These are phyloP conservation scores for Noctua comes DNA, from an alignment of 2,888 invertebrate genomes.

Conservation along the genomic window DNA sequence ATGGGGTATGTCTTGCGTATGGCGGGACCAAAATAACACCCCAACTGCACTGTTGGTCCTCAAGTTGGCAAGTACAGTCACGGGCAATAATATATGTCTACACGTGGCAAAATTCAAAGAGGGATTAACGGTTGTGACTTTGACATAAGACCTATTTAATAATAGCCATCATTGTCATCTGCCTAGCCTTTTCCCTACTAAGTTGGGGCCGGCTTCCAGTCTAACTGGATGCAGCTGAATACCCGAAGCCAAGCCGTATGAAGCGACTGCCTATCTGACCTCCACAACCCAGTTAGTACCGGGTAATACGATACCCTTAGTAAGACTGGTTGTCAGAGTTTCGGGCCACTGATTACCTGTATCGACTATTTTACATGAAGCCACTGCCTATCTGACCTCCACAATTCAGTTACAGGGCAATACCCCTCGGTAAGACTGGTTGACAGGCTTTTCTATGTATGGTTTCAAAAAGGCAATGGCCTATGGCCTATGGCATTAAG, in stretches of 20 bases:
- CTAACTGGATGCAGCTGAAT: neutral
- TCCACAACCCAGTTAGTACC: too few relatives aligned
- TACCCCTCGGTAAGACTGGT: neutral
- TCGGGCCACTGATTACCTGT: too few relatives aligned
- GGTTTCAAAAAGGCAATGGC: neutral
- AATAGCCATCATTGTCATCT: neutral
- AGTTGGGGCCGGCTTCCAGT: neutral
- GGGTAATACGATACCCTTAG: too few relatives aligned
- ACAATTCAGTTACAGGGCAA: neutral
- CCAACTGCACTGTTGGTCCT: conserved; percentile 49
- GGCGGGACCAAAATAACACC: conserved; percentile 67
- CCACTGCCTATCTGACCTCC: neutral
- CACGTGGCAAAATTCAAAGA: too few relatives aligned
- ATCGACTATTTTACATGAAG: neutral
- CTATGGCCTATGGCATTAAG: too few relatives aligned
- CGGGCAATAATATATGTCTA: neutral
- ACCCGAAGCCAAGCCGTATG: too few relatives aligned
- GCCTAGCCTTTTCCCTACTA: neutral
- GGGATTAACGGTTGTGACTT: neutral
- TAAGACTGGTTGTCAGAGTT: too few relatives aligned
- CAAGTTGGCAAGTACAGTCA: conserved; percentile 40
- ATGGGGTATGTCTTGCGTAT: conserved; percentile 52
- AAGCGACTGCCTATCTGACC: too few relatives aligned
- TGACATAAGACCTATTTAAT: neutral
- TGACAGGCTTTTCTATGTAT: neutral